Evolutionary conservation across 2,797 vertebrate genomes (phyloP), one percentile per base, ranked within the genome.

Genomic region (Notamacropus eugenii): DNA sequence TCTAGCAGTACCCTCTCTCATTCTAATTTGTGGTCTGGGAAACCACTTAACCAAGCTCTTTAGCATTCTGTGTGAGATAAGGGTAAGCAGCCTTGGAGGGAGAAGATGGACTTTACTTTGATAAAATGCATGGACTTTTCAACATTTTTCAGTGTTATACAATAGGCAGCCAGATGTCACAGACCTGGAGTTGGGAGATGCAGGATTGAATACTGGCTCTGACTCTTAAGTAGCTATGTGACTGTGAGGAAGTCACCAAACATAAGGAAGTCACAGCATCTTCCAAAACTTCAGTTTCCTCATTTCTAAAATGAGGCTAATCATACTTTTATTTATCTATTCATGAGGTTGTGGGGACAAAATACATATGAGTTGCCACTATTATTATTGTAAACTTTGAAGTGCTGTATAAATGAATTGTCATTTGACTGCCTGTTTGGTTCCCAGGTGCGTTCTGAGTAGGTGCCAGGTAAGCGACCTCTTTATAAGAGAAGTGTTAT

Each of bases 11-110:
- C 22, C 40, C 22, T 87, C 74, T 87, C 74, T 87, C 74, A 87
- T 87, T 87, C 74, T 50, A 50, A 82, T 87, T 87, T 50, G 74
- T 50, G 40, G 22, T 87, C 74, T 87, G 74, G 74, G 74, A 87
- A 87, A 87, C 40, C 74, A 87, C 40, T 46, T 50, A 87, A 87
- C 74, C 74, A 87, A 46, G 40, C 74, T 46, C 74, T 87, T 67
- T 59, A 22, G 62, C 16, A 82, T 19, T 62, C 87, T 0, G 0
- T 19, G 5, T 27, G 16, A 56, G 9, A 0, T 0, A 27, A 55
- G 14, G 54, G 31, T 0, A 46, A 59, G 1, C 34, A 67, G 34
- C 0, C 2, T n/a, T 13, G 29, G 40, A 74, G 52, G 67, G 22
- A 34, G 13, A 50, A 50, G 74, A 87, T 87, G 67, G 55, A 12